phyloP scores from a whole-genome alignment of 2,888 invertebrate genomes.

The Pocota personata region DNA sequence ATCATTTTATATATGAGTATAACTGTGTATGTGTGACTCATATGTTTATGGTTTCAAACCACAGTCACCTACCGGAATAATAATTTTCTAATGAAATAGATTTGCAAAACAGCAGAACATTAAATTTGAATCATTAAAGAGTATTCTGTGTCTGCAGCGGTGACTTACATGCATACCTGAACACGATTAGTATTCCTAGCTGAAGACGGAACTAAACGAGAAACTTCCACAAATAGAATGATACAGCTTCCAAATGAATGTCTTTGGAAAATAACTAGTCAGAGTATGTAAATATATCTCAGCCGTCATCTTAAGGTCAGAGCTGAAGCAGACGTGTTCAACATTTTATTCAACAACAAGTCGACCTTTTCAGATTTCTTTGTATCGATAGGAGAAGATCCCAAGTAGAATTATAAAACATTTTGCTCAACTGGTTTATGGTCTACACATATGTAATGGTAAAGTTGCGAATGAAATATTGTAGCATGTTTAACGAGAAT shows the following conservation, averaged over 20 bases:
- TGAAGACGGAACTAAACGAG: neutral
- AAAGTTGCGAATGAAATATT: neutral
- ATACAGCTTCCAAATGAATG: slow-evolving; percentile 1
- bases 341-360: slow-evolving; percentile 7
- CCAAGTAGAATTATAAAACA: slow-evolving; percentile 10
- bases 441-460: neutral
- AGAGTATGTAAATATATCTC: neutral
- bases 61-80: slow-evolving; percentile 15
- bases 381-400: neutral
- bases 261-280: neutral
- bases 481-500: neutral
- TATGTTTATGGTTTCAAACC: neutral
- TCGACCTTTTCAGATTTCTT: slow-evolving; percentile 37
- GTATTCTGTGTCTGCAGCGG: neutral
- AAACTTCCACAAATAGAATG: neutral
- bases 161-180: neutral
- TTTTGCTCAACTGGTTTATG: slow-evolving; percentile 16
- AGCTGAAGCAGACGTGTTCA: slow-evolving; percentile 1
- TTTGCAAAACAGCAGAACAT: neutral
- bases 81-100: neutral
- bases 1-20: neutral
- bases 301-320: slow-evolving; percentile 26
- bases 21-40: too few species aligned
- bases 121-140: neutral
- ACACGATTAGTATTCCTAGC: slow-evolving; percentile 6